Evolutionary conservation across 2,888 invertebrate genomes (phyloP).

Genomic region (Drosophila neotestacea): DNA sequence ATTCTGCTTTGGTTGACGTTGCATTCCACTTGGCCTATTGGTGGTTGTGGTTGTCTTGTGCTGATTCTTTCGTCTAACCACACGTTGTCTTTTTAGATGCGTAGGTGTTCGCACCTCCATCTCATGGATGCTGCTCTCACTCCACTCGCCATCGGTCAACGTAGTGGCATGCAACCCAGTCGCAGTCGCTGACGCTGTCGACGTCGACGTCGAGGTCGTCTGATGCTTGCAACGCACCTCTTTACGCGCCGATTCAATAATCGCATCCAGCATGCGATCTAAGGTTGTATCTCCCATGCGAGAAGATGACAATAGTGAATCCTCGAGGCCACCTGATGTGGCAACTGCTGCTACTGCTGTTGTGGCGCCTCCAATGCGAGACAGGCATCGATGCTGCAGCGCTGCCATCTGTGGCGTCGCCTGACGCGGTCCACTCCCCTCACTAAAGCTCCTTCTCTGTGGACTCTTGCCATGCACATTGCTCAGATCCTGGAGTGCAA

Average conservation of each 20-base stretch:
- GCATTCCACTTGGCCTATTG: neutral
- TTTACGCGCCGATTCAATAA: slow-evolving; percentile 84
- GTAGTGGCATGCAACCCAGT: neutral
- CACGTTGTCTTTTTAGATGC: slow-evolving; percentile 83
- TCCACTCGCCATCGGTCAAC: slow-evolving; percentile 57
- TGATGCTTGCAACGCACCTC: slow-evolving; percentile 68
- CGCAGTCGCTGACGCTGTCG: neutral
- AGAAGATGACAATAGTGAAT: slow-evolving; percentile 80
- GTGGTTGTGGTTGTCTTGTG: slow-evolving; percentile 32
- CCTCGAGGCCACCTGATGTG: slow-evolving; percentile 37
- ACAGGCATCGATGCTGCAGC: slow-evolving; percentile 49
- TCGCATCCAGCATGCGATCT: slow-evolving; percentile 85
- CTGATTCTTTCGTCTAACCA: slow-evolving; percentile 82
- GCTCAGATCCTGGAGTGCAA: slow-evolving; percentile 83
- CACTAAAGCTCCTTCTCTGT: slow-evolving; percentile 70
- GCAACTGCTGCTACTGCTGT: neutral
- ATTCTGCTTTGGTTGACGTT: neutral
- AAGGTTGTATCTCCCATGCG: slow-evolving; percentile 84
- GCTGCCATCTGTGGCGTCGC: slow-evolving; percentile 59
- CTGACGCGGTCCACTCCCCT: slow-evolving; percentile 70
- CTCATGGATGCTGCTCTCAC: slow-evolving; percentile 82
- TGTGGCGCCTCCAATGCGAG: slow-evolving; percentile 33
- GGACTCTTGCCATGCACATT: slow-evolving; percentile 82
- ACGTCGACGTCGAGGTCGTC: neutral
- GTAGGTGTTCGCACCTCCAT: slow-evolving; percentile 85